phyloP scores from a whole-genome alignment of 2,888 invertebrate species.

The Carterocephalus palaemon region DNA sequence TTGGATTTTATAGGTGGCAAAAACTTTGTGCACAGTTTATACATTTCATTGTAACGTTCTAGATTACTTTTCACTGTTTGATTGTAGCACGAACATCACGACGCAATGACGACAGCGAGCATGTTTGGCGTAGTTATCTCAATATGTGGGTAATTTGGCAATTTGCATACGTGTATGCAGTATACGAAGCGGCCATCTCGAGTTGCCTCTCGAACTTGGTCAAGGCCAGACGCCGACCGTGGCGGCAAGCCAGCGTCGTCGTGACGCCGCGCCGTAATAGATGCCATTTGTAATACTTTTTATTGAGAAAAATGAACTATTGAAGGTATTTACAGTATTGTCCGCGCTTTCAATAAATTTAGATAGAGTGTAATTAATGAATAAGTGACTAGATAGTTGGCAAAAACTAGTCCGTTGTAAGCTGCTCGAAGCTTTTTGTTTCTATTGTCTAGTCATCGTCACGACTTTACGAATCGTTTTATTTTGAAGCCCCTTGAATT shows the following conservation, averaged over 20 bases:
- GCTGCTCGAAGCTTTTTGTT: no score
- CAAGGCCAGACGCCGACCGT: constrained; percentile 72
- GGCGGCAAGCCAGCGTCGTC: constrained; percentile 58
- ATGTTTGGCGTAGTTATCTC: constrained; percentile 43
- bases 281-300: constrained; percentile 61
- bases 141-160: constrained; percentile 43
- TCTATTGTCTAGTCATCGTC: no score
- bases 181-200: constrained; percentile 51
- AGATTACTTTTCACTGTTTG: no score
- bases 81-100: neutral
- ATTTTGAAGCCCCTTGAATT: no score
- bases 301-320: constrained; percentile 52
- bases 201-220: constrained; percentile 62
- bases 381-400: constrained; percentile 4
- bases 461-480: no score
- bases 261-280: constrained; percentile 40
- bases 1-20: neutral
- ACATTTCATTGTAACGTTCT: neutral
- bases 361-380: constrained; percentile 15
- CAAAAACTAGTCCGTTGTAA: constrained; percentile 16
- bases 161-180: constrained; percentile 49
- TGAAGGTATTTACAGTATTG: constrained; percentile 35
- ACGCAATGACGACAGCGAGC: no score
- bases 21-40: no score
- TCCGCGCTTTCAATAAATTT: constrained; percentile 10